These are phyloP conservation scores for Conistra vaccinii DNA, from an alignment of 2,888 invertebrate genomes.

Conservation along the genomic window DNA sequence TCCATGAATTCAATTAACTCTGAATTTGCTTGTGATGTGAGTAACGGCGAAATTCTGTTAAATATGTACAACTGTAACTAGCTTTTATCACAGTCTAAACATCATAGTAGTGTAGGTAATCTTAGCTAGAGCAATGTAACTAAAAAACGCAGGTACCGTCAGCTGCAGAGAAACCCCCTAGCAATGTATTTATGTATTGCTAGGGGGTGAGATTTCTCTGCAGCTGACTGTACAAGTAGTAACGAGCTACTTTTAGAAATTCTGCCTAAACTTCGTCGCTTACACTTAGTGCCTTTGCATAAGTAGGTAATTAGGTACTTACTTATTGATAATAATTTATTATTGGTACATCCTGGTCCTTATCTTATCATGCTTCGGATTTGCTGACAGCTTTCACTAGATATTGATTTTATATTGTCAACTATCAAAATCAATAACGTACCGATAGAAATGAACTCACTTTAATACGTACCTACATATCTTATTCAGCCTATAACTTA, in stretches of 20 bases:
- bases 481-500: neutral
- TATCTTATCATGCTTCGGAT: neutral
- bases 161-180: no score
- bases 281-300: no score
- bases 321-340: neutral
- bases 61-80: no score
- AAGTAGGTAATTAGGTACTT: neutral
- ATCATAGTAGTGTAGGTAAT: no score
- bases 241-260: neutral
- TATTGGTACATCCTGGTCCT: neutral
- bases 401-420: neutral
- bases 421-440: neutral
- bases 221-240: no score
- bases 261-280: neutral
- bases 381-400: slow-evolving; percentile 6
- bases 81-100: no score
- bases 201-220: no score
- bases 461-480: neutral
- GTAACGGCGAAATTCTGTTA: neutral
- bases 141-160: no score
- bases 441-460: neutral
- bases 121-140: neutral
- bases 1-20: slow-evolving; percentile 2
- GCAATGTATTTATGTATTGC: no score
- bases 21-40: neutral